Evolutionary conservation across 2,113 vertebrate genomes (phyloP), one percentile per base, ranked within the genome.

Genomic region (Hippocampus mohnikei): DNA sequence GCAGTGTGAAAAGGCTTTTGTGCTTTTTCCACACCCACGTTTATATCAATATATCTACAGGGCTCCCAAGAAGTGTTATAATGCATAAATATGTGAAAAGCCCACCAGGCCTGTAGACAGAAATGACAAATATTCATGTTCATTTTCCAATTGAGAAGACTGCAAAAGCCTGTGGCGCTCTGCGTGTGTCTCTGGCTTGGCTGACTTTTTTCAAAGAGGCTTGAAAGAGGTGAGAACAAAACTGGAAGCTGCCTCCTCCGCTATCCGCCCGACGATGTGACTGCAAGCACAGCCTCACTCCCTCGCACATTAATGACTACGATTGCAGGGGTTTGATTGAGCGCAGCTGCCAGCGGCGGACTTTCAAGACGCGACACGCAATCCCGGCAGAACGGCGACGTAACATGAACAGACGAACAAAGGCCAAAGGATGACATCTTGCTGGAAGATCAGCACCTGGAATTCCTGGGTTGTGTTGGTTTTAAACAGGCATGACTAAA

Each of bases 131-230:
- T 44, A 69, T 63, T 40, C 18, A 3, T 72, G 48, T 62, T 71
- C 2, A 56, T 69, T 82, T 81, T 77, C 70, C 67, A 66, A 42
- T 41, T 69, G 53, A 81, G 76, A 69, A 76, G 58, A 5, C 68
- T 66, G 64, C 40, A 44, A n/a, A 42, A 71, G 12, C 74, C 72
- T 33, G 44, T 58, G 42, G 59, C 72, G 15, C 62, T 46, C 0
- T n/a, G 37, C 40, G 68, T 37, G 60, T 42, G 61, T 68, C 25
- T 66, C 60, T 70, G 67, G n/a, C 61, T 41, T 18, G 60, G 44
- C 46, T 66, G 74, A 75, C 75, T 71, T 29, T 42, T 80, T 33
- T 80, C 29, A 70, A 85, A 76, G 63, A 72, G 79, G 62, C 71
- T 74, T 77, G 75, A 41, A 72, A 77, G 42, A 69, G 48, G 66